Percentiles rank a stretch among this genome's conserved stretches.
phyloP scores from a whole-genome alignment of 2,113 vertebrate species.

The Hippocampus mohnikei region DNA sequence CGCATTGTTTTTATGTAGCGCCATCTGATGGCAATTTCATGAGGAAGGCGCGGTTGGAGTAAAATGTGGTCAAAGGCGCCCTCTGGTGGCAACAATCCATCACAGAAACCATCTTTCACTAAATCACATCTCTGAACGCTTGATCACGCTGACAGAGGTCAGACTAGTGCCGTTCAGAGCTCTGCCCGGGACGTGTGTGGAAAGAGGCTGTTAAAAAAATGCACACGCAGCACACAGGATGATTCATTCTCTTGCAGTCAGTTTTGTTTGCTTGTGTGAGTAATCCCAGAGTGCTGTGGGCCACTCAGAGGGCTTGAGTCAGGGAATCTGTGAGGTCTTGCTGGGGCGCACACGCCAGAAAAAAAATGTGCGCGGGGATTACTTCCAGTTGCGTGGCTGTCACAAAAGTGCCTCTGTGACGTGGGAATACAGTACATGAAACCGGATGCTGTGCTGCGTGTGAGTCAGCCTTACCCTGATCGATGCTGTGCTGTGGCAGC shows the following conservation, averaged over 20 bases:
- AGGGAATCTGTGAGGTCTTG: constrained; percentile 11
- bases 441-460: not conserved
- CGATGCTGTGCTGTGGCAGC: constrained; percentile 94
- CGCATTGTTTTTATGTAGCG: not conserved
- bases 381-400: constrained; percentile 19
- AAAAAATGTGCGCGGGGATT: constrained; percentile 27
- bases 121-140: not conserved
- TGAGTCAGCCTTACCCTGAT: constrained; percentile 83
- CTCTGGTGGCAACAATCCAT: constrained; percentile 31
- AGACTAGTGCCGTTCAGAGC: not conserved
- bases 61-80: constrained; percentile 28
- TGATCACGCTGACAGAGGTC: constrained; percentile 5
- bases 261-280: constrained; percentile 32
- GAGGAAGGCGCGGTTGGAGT: not conserved
- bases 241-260: constrained; percentile 41
- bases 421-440: not conserved
- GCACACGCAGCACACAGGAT: constrained; percentile 5
- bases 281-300: constrained; percentile 34
- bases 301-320: constrained; percentile 20
- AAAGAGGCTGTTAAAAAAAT: not conserved
- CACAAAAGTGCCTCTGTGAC: not conserved
- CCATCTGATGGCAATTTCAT: constrained; percentile 54
- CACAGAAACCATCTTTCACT: not conserved
- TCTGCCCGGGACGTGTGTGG: not conserved
- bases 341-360: constrained; percentile 9